A percentile compares a stretch with the other conserved stretches of the same genome.
Conservation (phyloP, 23 tunicate genomes). For the Halocynthia aurantium region DNA sequence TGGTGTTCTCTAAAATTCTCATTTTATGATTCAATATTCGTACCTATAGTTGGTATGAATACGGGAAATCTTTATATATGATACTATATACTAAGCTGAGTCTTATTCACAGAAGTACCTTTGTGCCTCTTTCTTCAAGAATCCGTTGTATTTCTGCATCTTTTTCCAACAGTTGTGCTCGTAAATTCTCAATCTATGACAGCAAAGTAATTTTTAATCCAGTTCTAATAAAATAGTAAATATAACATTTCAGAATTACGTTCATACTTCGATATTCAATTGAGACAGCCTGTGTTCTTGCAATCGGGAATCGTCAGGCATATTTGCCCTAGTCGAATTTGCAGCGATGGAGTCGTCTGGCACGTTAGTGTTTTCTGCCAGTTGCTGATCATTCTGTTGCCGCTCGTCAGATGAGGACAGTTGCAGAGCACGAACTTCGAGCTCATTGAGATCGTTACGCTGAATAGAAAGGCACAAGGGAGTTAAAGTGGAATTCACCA, state of each 20-base stretch:
- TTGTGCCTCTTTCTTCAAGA: background rate
- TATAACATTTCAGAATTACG: no score
- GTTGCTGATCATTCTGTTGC: constrained; percentile 9
- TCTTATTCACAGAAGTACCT: no score
- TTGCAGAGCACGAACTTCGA: constrained; percentile 13
- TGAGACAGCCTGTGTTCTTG: constrained; percentile 15
- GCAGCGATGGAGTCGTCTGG: constrained; percentile 22
- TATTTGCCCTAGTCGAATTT: background rate
- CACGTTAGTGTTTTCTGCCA: background rate
- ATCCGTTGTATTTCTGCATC: background rate
- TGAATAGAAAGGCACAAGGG: background rate
- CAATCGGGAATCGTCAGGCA: constrained; percentile 24
- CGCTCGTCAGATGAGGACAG: constrained; percentile 21
- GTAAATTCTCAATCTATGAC: background rate
- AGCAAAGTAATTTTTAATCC: no score
- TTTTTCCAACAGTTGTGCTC: constrained; percentile 9
- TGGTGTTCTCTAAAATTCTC: no score
- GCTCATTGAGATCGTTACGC: constrained; percentile 18
- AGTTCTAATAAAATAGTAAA: no score
- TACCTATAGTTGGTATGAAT: no score
- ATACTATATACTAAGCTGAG: no score
- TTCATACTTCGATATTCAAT: background rate
- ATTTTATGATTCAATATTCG: no score
- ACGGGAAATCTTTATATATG: no score
- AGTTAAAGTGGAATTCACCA: background rate